Conservation (phyloP, 1,140 invertebrate species). For the Papilio helenus region DNA sequence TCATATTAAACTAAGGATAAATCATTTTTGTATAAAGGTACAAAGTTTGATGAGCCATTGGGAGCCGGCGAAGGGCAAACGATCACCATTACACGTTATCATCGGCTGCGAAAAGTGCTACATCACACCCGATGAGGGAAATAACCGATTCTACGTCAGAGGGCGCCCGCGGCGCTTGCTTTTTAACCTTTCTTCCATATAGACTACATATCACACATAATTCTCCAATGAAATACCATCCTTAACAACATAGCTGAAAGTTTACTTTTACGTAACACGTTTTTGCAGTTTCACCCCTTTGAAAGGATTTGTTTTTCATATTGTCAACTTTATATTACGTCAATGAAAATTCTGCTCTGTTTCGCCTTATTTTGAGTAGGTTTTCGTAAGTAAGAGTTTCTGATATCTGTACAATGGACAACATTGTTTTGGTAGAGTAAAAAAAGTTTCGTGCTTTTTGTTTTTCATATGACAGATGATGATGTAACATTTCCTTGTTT, state of each 20-base stretch:
- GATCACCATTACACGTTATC: conserved; percentile 69
- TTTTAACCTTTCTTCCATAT: background rate
- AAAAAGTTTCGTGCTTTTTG: background rate
- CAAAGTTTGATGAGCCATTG: conserved; percentile 39
- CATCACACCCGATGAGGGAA: conserved; percentile 72
- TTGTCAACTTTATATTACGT: conserved; percentile 6
- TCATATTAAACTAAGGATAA: conserved; percentile 26
- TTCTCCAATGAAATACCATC: background rate
- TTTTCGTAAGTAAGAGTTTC: background rate
- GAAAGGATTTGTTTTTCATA: background rate
- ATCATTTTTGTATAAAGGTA: conserved; percentile 40
- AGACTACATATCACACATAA: background rate
- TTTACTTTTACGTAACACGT: background rate
- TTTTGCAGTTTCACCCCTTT: conserved; percentile 2
- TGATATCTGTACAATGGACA: conserved; percentile 12
- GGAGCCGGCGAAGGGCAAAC: conserved; percentile 60
- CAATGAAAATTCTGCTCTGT: conserved; percentile 18
- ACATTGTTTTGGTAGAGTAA: conserved; percentile 15
- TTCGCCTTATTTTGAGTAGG: conserved; percentile 13
- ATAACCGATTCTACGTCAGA: conserved; percentile 69
- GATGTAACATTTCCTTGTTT: too few species aligned
- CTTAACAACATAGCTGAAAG: background rate
- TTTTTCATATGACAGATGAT: background rate
- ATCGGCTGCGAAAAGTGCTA: conserved; percentile 66
- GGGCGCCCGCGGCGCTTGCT: conserved; percentile 13